These are phyloP conservation scores for Muschampia plurimacula DNA, from an alignment of 2,888 invertebrate species.

Conservation along the genomic window DNA sequence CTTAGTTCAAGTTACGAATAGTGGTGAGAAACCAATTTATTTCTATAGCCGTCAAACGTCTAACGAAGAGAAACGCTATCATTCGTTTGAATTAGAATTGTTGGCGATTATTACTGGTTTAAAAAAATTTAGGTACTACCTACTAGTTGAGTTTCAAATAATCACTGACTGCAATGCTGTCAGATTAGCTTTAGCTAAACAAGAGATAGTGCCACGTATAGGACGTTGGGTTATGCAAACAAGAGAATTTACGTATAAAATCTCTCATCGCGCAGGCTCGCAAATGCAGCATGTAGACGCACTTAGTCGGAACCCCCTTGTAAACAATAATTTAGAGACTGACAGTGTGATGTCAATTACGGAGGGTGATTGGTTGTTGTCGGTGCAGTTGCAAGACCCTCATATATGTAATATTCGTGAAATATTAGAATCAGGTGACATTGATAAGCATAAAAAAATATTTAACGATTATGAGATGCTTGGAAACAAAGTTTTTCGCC, in stretches of 20 bases:
- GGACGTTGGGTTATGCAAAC: slow-evolving; percentile 53
- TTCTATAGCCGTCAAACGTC: slow-evolving; percentile 56
- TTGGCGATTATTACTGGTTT: slow-evolving; percentile 26
- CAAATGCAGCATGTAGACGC: slow-evolving; percentile 43
- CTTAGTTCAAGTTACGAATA: slow-evolving; percentile 16
- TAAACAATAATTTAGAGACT: too few relatives aligned
- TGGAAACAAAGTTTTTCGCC: too few relatives aligned
- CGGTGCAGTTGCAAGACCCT: too few relatives aligned
- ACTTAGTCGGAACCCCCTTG: slow-evolving; percentile 42
- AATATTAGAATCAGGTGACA: too few relatives aligned
- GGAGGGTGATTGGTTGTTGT: too few relatives aligned
- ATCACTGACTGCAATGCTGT: slow-evolving; percentile 39
- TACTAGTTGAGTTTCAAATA: slow-evolving; percentile 33
- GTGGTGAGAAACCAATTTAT: slow-evolving; percentile 51
- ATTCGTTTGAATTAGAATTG: slow-evolving; percentile 53
- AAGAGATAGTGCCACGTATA: slow-evolving; percentile 50
- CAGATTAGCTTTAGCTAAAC: slow-evolving; percentile 39
- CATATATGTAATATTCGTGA: too few relatives aligned
- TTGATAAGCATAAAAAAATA: too few relatives aligned
- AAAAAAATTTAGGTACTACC: slow-evolving; percentile 37
- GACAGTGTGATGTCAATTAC: too few relatives aligned
- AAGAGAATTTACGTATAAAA: slow-evolving; percentile 54
- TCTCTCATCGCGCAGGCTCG: slow-evolving; percentile 46
- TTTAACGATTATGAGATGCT: too few relatives aligned
- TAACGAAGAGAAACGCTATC: slow-evolving; percentile 55